Evolutionary conservation across 1,140 invertebrate species (phyloP), one percentile per base, ranked within the genome.

Genomic region (Vanessa tameamea): DNA sequence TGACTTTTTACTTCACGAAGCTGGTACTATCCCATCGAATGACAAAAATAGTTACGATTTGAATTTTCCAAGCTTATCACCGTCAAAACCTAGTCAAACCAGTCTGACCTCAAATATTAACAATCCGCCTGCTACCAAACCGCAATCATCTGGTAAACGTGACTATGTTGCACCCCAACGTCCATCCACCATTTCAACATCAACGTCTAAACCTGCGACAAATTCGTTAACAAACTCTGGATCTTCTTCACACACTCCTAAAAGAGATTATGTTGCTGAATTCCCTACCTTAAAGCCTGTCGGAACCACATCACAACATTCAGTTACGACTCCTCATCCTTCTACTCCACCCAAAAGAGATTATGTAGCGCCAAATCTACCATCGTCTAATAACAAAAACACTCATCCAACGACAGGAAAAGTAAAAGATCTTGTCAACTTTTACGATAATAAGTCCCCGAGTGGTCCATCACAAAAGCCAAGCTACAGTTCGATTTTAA

Each of bases 381-480:
- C 77, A 70, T 78, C 80, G 48, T 13, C 75, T 26, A 84, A 83
- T 72, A 50, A 73, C 64, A 68, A 68, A 57, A 79, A 75, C 48
- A 79, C 79, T 69, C 77, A 79, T 63, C 70, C 69, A 68, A 64
- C 68, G 68, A 59, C 78, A 7, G 88, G 87, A 57, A 89, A 90
- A 80, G 89, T 92, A 5, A 89, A 91, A 78, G 89, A 90, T 78
- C 75, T 92, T 9, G 75, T 92, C 16, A 89, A 92, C 69, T 91
- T 87, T 75, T 92, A 87, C 70, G 87, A 92, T 67, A 78, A 68
- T 68, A 85, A 90, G 78, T 66, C 69, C 15, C 59, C 81, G 79
- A 70, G 66, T 16, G 69, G 77, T 64, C 47, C 75, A 57, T 53
- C 76, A 57, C 77, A 77, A 64, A 73, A 76, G 53, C 83, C 86